Percentiles rank a stretch among this genome's conserved stretches.
Conservation (phyloP, 2,888 invertebrate species). For the Stegana nigrithorax region DNA sequence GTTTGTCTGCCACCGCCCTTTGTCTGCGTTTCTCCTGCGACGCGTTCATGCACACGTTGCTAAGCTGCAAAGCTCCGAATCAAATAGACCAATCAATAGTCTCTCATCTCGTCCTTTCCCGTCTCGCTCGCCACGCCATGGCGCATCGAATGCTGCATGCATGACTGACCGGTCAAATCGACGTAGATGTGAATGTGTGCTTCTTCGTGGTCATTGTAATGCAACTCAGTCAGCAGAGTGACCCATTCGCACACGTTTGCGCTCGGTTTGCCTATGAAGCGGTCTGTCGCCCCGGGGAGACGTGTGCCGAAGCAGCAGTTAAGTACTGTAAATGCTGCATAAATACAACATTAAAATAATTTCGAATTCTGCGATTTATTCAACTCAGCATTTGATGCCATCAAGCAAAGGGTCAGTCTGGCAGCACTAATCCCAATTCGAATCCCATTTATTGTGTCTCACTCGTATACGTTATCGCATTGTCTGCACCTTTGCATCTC, state of each 20-base stretch:
- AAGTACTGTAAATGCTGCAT: not conserved
- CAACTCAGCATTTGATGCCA: too few species aligned
- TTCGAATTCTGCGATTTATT: too few species aligned
- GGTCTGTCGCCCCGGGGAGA: not conserved
- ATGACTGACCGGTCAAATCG: not conserved
- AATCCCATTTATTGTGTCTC: too few species aligned
- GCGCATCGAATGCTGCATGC: too few species aligned
- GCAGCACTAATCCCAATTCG: not conserved
- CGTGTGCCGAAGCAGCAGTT: not conserved
- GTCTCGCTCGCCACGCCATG: too few species aligned
- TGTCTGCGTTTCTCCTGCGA: not conserved
- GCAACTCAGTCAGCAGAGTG: too few species aligned
- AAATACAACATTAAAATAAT: slow-evolving; percentile 9
- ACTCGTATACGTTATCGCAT: not conserved
- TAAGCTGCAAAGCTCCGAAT: not conserved
- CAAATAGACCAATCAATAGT: not conserved
- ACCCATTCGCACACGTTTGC: too few species aligned
- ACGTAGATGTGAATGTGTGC: not conserved
- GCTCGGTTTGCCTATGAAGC: too few species aligned
- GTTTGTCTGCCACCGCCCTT: not conserved
- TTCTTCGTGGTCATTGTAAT: not conserved
- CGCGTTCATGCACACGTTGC: not conserved
- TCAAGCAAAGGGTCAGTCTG: slow-evolving; percentile 3
- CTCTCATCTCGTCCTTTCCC: too few species aligned
- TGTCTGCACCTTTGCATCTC: slow-evolving; percentile 5